A percentile compares a stretch with the other conserved stretches of the same genome.
phyloP scores from a whole-genome alignment of 2,888 invertebrate genomes.

The Dromius quadrimaculatus region DNA sequence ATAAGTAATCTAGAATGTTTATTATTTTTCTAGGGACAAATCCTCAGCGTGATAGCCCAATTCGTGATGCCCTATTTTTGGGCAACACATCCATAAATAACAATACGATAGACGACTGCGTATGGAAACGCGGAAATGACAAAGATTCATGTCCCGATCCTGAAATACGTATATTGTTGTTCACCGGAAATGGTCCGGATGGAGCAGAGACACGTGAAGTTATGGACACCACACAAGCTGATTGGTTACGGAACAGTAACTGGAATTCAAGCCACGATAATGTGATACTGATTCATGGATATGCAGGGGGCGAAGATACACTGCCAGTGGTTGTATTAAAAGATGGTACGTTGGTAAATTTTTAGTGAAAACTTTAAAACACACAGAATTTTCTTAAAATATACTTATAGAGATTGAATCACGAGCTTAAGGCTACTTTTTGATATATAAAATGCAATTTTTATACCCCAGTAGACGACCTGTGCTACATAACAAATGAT shows the following conservation, averaged over 20 bases:
- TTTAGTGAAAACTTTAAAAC: too few relatives aligned
- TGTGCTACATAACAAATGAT: too few relatives aligned
- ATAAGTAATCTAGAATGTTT: too few relatives aligned
- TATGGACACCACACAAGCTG: constrained; percentile 73
- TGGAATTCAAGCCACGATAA: constrained; percentile 80
- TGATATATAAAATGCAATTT: too few relatives aligned
- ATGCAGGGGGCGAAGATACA: constrained; percentile 81
- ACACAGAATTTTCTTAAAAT: too few relatives aligned
- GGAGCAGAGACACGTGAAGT: constrained; percentile 55
- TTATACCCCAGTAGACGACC: too few relatives aligned
- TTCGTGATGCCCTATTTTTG: constrained; percentile 74
- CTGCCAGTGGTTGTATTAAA: constrained; percentile 79
- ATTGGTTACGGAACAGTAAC: constrained; percentile 79
- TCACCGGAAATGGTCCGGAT: constrained; percentile 71
- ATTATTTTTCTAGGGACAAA: constrained; percentile 55
- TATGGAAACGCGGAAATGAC: constrained; percentile 75
- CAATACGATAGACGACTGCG: constrained; percentile 76
- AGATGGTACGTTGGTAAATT: constrained; percentile 71
- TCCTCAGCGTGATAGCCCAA: constrained; percentile 64
- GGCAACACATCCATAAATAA: constrained; percentile 73
- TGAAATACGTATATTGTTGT: constrained; percentile 75
- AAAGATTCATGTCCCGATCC: constrained; percentile 80
- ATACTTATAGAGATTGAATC: too few relatives aligned
- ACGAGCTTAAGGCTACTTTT: too few relatives aligned
- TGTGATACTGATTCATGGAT: constrained; percentile 80